Evolutionary conservation across 2,113 vertebrate genomes (phyloP).

Genomic region (Dasypus novemcinctus): DNA sequence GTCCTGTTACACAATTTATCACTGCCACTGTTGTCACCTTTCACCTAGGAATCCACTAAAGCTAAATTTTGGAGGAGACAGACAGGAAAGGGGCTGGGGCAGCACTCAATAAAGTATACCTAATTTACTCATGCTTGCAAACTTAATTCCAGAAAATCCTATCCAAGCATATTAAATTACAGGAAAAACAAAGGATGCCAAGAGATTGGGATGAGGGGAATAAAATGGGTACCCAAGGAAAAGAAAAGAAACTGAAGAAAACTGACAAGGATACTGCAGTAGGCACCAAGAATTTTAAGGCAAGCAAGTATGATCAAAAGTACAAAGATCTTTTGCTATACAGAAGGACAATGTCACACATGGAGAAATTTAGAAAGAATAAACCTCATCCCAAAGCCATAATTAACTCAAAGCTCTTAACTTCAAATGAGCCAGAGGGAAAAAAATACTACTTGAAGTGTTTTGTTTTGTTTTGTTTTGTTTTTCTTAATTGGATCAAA

Average conservation of each 20-base stretch:
- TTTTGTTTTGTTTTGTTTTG: neutral
- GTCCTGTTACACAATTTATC: neutral
- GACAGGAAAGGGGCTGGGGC: neutral
- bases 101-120: constrained; percentile 13
- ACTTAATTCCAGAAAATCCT: neutral
- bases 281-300: constrained; percentile 17
- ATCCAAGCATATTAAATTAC: neutral
- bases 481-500: neutral
- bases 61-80: neutral
- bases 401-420: constrained; percentile 20
- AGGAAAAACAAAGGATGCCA: neutral
- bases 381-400: constrained; percentile 41
- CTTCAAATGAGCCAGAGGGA: constrained; percentile 26
- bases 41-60: neutral
- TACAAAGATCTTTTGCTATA: neutral
- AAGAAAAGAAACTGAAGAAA: constrained; percentile 14
- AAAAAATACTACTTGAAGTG: constrained; percentile 16
- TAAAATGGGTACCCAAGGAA: neutral
- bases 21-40: neutral
- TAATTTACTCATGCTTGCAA: neutral
- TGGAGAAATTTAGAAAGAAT: constrained; percentile 33
- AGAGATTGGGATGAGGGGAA: neutral
- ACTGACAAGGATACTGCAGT: neutral
- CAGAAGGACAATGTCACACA: constrained; percentile 1
- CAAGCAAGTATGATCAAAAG: constrained; percentile 25